A percentile compares a stretch with the other conserved stretches of the same genome.
Evolutionary conservation across 2,113 vertebrate species (phyloP).

Genomic region (Scolopax mira): DNA sequence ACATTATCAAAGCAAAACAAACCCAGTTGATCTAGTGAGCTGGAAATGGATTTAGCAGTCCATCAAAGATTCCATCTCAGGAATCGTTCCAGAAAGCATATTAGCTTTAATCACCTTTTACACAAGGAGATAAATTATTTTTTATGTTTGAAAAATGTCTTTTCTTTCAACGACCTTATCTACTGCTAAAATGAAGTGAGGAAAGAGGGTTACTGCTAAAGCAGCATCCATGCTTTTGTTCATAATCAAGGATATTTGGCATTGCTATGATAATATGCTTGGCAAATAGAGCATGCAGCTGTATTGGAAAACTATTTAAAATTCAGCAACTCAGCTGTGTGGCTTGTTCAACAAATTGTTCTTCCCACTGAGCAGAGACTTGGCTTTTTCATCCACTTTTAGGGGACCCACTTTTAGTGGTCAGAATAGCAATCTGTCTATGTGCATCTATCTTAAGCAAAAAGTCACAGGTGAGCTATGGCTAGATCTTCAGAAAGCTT

Average conservation of each 20-base stretch:
- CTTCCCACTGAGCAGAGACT: background rate
- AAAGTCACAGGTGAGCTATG: background rate
- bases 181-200: background rate
- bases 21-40: background rate
- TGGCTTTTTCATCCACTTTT: background rate
- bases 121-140: background rate
- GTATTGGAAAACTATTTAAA: background rate
- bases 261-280: background rate
- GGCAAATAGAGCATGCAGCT: background rate
- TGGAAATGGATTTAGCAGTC: background rate
- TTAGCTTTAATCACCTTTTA: background rate
- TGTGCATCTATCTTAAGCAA: background rate
- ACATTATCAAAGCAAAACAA: background rate
- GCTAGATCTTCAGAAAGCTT: background rate
- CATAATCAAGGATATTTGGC: background rate
- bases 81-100: background rate
- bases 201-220: background rate
- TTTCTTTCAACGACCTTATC: background rate
- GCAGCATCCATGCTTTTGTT: background rate
- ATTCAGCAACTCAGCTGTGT: background rate
- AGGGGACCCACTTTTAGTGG: background rate
- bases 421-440: background rate
- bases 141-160: background rate
- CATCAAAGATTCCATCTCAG: background rate
- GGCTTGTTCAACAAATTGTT: background rate